Evolutionary conservation across 2,888 invertebrate species (phyloP).

Genomic region (Amphiduros pacificus): DNA sequence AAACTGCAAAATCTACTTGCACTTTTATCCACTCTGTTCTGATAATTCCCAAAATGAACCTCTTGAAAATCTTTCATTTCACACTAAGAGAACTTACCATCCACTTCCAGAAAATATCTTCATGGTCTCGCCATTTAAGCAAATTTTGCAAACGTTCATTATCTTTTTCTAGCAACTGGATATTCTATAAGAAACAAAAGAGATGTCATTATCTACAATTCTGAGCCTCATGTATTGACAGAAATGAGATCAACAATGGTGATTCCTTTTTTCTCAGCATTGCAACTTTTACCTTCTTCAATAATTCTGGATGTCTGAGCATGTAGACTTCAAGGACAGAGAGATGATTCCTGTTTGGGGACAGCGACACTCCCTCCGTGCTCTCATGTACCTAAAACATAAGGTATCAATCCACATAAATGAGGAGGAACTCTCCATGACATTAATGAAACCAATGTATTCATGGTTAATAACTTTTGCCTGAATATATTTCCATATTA

Average conservation of each 20-base stretch:
- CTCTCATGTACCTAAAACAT: conserved; percentile 30
- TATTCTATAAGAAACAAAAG: conserved; percentile 25
- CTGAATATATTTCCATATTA: no score
- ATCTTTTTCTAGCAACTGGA: conserved; percentile 48
- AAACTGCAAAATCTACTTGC: no score
- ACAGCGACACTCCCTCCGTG: conserved; percentile 39
- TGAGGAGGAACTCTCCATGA: no score
- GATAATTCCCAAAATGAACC: no score
- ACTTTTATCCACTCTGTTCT: no score
- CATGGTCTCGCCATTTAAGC: conserved; percentile 48
- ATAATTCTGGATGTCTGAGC: conserved; percentile 46
- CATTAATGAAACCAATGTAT: no score
- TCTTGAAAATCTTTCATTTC: background rate
- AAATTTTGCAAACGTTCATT: conserved; percentile 46
- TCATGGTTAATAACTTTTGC: no score
- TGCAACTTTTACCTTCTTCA: conserved; percentile 47
- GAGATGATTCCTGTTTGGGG: conserved; percentile 40
- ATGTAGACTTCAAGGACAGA: conserved; percentile 46
- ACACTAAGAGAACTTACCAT: conserved; percentile 39
- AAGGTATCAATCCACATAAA: no score
- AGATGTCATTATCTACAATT: background rate
- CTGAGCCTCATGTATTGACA: background rate
- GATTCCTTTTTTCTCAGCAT: background rate
- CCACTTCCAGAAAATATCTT: conserved; percentile 57
- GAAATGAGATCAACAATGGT: background rate